Base-by-base conservation (phyloP, 2,113 vertebrate species). In the Paradisaea rubra region DNA sequence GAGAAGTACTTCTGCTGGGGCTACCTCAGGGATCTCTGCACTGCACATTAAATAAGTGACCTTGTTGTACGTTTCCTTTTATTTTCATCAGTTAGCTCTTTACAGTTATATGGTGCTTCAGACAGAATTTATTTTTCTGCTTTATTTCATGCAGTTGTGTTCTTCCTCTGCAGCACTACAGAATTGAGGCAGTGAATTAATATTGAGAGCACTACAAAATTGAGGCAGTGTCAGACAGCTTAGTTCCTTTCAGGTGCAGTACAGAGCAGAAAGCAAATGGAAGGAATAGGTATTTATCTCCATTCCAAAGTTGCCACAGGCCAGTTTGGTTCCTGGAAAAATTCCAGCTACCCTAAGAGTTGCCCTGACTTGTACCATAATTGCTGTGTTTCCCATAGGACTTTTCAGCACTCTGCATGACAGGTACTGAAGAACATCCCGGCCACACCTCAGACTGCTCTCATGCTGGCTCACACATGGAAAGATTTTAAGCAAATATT, bases 301-400 rank as follows among this genome's bases (percentile, higher is more conserved):
- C 37, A 30, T 85, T 74, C 52, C 11, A 18, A 89, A 69, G 41
- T 13, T 86, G 45, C 88, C 52, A 59, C 33, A 52, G 76, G 65
- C 53, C 54, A 50, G 15, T 66, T 86, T 91, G 71, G 50, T 73
- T 52, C 42, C 84, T 78, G 71, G 89, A 77, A 95, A 86, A 76
- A 73, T 47, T 93, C 87, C 87, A 93, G 59, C 81, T 63, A 13
- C 52, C 42, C 27, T 63, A 22, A 70, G 61, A 65, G 69, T 89
- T 95, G 94, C 63, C 73, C 70, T 70, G 31, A 89, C 87, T 94
- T 87, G 93, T 80, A 59, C 50, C 6, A 0, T 72, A 94, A 91
- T 72, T 91, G 57, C 54, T 63, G 4, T 52, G 42, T 65, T 93
- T 93, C 81, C 74, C 78, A 45, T 20, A 54, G 57, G 54, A 83